Percentiles rank a stretch among this genome's conserved stretches.
Conservation (phyloP, 1,140 invertebrate species). For the Apis mellifera region Amel_HAv3.1 CM009937.2:11626501-11627000, state of each 20-base stretch:
- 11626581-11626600: conserved; percentile 71
- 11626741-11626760: conserved; percentile 73
- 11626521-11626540: conserved; percentile 22
- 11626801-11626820: conserved; percentile 34
- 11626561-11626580: conserved; percentile 57
- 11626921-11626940: conserved; percentile 49
- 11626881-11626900: conserved; percentile 11
- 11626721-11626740: conserved; percentile 68
- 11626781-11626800: conserved; percentile 29
- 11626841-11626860: too few relatives aligned
- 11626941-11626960: conserved; percentile 49
- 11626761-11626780: conserved; percentile 56
- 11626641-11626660: conserved; percentile 62
- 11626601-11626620: conserved; percentile 72
- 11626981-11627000: conserved; percentile 35
- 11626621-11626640: conserved; percentile 73
- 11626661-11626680: conserved; percentile 54
- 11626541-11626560: conserved; percentile 46
- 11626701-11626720: conserved; percentile 62
- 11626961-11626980: conserved; percentile 46
- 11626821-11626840: conserved; percentile 42
- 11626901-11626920: conserved; percentile 52
- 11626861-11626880: too few relatives aligned
- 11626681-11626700: conserved; percentile 21
- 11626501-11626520: conserved; percentile 13